Evolutionary conservation across 2,888 invertebrate species (phyloP).

Genomic region (Fragum sueziense): DNA sequence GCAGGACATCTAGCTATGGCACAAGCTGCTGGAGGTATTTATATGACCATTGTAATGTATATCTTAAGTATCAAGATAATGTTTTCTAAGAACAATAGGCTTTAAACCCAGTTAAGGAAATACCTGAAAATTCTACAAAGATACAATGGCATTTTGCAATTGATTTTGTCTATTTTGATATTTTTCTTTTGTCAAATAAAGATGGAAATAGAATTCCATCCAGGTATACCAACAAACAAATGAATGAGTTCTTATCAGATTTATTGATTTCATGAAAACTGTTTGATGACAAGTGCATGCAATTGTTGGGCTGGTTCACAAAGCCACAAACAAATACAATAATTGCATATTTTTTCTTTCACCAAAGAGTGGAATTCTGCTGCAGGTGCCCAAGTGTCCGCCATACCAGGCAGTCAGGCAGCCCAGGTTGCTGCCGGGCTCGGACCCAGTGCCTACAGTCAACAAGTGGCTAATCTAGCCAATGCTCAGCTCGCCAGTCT

Average conservation of each 20-base stretch:
- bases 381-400: conserved; percentile 55
- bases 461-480: conserved; percentile 51
- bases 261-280: too few relatives aligned
- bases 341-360: conserved; percentile 8
- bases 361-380: conserved; percentile 41
- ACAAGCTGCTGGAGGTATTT: conserved; percentile 5
- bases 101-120: too few relatives aligned
- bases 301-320: not conserved
- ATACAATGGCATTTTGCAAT: too few relatives aligned
- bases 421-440: conserved; percentile 50
- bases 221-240: too few relatives aligned
- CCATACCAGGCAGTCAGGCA: conserved; percentile 51
- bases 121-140: too few relatives aligned
- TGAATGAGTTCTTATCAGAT: too few relatives aligned
- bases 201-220: too few relatives aligned
- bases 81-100: too few relatives aligned
- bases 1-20: conserved; percentile 15
- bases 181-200: too few relatives aligned
- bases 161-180: too few relatives aligned
- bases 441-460: conserved; percentile 49
- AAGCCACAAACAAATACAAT: not conserved
- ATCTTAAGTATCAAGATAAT: too few relatives aligned
- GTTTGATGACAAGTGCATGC: not conserved
- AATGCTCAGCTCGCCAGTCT: conserved; percentile 52
- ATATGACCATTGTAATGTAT: too few relatives aligned